Evolutionary conservation across 2,888 invertebrate species (phyloP).

Genomic region (Itoplectis maculator): DNA sequence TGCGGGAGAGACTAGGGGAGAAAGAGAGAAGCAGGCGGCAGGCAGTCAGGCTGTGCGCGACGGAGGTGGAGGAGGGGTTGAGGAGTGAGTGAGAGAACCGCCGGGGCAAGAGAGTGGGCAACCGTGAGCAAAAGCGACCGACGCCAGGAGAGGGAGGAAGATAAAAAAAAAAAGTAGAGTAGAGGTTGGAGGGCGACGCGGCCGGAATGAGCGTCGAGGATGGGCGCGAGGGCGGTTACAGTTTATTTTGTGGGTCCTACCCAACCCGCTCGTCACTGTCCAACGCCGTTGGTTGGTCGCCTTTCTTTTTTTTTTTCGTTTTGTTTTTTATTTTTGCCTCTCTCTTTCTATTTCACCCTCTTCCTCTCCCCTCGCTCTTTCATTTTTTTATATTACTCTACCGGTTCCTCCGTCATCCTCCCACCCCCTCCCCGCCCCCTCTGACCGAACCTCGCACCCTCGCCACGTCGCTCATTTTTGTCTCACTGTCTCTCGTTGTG

Average conservation of each 20-base stretch:
- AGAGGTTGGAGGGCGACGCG: constrained; percentile 69
- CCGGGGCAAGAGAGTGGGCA: constrained; percentile 43
- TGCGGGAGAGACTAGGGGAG: too few species aligned
- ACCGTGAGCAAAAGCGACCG: constrained; percentile 67
- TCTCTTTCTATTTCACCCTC: constrained; percentile 40
- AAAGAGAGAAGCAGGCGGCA: constrained; percentile 61
- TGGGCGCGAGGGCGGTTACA: constrained; percentile 78
- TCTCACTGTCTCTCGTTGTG: constrained; percentile 23
- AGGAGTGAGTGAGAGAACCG: constrained; percentile 13
- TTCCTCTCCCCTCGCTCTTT: constrained; percentile 61
- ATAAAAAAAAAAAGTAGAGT: constrained; percentile 38
- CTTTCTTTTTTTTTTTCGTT: constrained; percentile 68
- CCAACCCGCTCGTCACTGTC: constrained; percentile 80
- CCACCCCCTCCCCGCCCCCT: constrained; percentile 46
- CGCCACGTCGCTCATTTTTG: constrained; percentile 46
- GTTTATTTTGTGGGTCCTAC: constrained; percentile 83
- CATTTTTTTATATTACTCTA: constrained; percentile 29
- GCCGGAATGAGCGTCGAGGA: constrained; percentile 62
- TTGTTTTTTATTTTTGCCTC: constrained; percentile 62
- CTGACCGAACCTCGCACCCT: constrained; percentile 53
- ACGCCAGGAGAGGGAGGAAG: constrained; percentile 54
- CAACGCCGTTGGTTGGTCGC: constrained; percentile 73
- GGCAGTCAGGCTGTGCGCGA: constrained; percentile 56
- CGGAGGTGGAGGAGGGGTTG: constrained; percentile 51
- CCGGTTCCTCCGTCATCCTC: constrained; percentile 22